Evolutionary conservation across 2,888 invertebrate species (phyloP), one percentile per base, ranked within the genome.

Genomic region (Taphrorychus bicolor): DNA sequence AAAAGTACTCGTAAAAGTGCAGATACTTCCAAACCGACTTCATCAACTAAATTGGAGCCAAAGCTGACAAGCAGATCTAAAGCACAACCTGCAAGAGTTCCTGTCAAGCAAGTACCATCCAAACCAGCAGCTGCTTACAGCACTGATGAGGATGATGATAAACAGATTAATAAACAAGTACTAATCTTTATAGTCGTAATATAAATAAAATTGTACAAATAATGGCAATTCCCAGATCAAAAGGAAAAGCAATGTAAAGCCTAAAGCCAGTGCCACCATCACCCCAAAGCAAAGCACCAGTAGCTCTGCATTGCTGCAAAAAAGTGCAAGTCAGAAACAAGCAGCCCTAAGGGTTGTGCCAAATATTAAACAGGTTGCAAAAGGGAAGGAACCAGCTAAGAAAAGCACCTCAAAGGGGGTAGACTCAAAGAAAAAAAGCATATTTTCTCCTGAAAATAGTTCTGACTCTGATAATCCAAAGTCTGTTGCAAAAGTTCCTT

Each of bases 371-470:
- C 56, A 63, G n/a, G 63, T 62, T n/a, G 70, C 59, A 24, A 74
- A 71, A 60, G 57, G 49, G 0, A 64, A 60, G 56, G 14, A 54
- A 11, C 23, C n/a, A 16, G 63, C 58, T 4, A 71, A 66, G 59
- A 54, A 51, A 45, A 19, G 23, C 5, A 23, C 32, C 17, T 14
- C 71, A 5, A 66, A 66, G 53, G 24, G 48, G 23, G 63, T 59
- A 24, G 80, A 80, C 41, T 81, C 77, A 48, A 91, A 90, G 76
- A 91, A 90, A 79, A 92, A 91, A 78, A 91, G 92, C 76, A 93
- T 93, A 76, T 93, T 93, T 76, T 93, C 93, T 59, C 92, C 93
- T 0, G 92, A 91, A 73, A 92, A 92, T 72, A 88, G 88, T 71
- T 88, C 88, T n/a, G 89, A 88, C 49, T 88, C 88, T 75, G 88